These are phyloP conservation scores for Myotis yumanensis DNA, from an alignment of 2,113 vertebrate genomes.

Conservation along the genomic window DNA sequence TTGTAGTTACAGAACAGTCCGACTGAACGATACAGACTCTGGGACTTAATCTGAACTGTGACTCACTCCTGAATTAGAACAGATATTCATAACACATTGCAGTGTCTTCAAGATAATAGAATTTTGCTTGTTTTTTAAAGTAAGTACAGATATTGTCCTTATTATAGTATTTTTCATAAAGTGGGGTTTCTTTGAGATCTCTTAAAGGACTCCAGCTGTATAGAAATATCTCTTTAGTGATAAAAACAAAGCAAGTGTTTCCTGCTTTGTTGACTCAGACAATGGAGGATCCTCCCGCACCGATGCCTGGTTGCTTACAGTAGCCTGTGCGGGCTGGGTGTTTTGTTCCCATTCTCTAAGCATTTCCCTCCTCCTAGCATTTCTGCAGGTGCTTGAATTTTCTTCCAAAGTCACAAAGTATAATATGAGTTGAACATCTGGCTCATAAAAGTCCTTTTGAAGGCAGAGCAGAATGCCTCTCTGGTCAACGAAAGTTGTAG, in stretches of 20 bases:
- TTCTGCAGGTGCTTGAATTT: conserved; percentile 48
- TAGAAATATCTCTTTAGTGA: conserved; percentile 54
- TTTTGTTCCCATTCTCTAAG: conserved; percentile 27
- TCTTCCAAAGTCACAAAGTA: conserved; percentile 50
- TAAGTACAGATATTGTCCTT: not conserved
- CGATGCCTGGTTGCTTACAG: not conserved
- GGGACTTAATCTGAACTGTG: not conserved
- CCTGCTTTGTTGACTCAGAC: conserved; percentile 55
- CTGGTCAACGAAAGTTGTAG: not conserved
- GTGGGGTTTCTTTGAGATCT: conserved; percentile 32
- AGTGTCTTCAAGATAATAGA: conserved; percentile 30
- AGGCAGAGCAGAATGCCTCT: conserved; percentile 16
- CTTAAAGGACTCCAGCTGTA: conserved; percentile 53
- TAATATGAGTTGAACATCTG: conserved; percentile 43
- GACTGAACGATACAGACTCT: not conserved
- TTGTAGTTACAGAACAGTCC: conserved; percentile 2
- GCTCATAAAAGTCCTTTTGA: conserved; percentile 54
- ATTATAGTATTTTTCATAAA: conserved; percentile 22
- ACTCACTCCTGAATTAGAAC: conserved; percentile 1
- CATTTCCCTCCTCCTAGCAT: not conserved
- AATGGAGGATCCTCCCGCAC: not conserved
- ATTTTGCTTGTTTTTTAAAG: not conserved
- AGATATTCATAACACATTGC: not conserved
- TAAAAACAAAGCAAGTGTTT: conserved; percentile 47
- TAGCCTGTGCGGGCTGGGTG: not conserved